Evolutionary conservation across 2,797 vertebrate genomes (phyloP), one percentile per base, ranked within the genome.

Genomic region (Argyrosomus regius): DNA sequence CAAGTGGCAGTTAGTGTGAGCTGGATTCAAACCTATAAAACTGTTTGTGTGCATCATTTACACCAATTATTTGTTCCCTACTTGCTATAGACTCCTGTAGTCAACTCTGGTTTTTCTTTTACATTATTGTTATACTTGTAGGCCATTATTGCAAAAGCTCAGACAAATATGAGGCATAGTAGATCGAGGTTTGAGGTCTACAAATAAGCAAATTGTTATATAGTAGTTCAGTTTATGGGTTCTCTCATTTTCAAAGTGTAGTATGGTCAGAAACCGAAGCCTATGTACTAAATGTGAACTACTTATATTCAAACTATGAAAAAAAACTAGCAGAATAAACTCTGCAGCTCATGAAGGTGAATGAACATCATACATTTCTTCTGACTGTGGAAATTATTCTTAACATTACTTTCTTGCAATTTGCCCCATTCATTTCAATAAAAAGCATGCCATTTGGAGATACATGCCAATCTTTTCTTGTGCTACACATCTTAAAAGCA

Each of bases 401-500:
- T 80, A 82, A 83, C 85, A 85, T 89, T 88, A 89, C 80, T 86
- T 84, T 90, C 77, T 87, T 71, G 72, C 85, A 85, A 87, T 89
- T 90, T 85, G 62, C 50, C 60, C 75, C 75, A 84, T 89, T 93
- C 72, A 86, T 88, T 91, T 87, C 66, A 90, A 88, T 92, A 90
- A 92, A 39, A 92, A 90, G 92, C 84, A 77, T 92, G 89, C 86
- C 87, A 93, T 94, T 93, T 93, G 69, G 77, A 78, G 75, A 89
- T 75, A 73, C 60, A 78, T 84, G 83, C 79, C 92, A 91, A 89
- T 92, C 89, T 86, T 87, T 89, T 83, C 87, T 53, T 66, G 65
- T 56, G 82, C 84, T 72, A 70, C 86, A 77, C 79, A 78, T 88
- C 87, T 89, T 93, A 92, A 93, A 92, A 90, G 92, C 89, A 90